Evolutionary conservation across 2,113 vertebrate genomes (phyloP).

Genomic region (Cettia cetti): DNA sequence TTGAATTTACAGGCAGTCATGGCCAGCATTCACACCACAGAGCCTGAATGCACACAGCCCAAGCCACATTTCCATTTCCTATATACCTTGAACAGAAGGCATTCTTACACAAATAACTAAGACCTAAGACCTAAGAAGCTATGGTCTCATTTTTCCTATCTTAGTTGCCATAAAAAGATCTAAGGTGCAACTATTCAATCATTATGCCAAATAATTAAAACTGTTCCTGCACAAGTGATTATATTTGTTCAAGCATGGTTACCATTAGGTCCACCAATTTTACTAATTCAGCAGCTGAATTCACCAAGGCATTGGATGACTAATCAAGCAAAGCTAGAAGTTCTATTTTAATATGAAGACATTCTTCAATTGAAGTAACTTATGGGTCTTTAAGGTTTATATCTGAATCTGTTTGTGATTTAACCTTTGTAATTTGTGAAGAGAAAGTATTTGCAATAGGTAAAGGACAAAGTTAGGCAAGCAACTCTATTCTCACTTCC

Average conservation of each 20-base stretch:
- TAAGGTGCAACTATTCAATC: not conserved
- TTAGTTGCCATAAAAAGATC: not conserved
- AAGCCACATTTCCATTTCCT: not conserved
- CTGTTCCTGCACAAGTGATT: not conserved
- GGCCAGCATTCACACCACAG: not conserved
- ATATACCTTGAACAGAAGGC: not conserved
- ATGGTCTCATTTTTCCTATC: not conserved
- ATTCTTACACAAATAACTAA: not conserved
- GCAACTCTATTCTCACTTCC: not conserved
- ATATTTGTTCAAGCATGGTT: not conserved
- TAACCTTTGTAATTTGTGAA: not conserved
- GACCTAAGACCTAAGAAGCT: not conserved
- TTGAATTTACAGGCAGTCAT: not conserved
- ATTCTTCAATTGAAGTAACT: not conserved
- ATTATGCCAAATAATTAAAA: not conserved
- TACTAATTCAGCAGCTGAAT: not conserved
- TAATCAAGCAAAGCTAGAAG: not conserved
- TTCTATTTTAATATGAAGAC: not conserved
- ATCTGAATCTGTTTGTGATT: not conserved
- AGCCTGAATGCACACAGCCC: not conserved
- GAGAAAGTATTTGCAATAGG: not conserved
- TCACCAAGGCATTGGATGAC: not conserved
- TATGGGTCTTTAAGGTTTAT: not conserved
- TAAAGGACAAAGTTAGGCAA: not conserved
- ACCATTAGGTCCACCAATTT: not conserved